Conservation (phyloP, 2,888 invertebrate species). For the Lysandra bellargus region DNA sequence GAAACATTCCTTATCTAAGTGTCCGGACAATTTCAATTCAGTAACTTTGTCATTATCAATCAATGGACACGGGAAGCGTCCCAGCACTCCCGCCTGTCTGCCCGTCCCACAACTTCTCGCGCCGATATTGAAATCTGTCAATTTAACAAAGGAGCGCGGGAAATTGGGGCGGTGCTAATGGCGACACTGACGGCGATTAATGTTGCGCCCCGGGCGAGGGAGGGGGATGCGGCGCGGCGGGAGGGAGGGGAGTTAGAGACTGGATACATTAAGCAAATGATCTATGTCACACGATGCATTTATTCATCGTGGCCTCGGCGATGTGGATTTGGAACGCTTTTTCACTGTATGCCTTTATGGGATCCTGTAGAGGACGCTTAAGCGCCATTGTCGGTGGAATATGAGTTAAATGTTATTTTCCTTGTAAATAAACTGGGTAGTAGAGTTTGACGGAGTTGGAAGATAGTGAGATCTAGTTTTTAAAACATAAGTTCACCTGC, state of each 20-base stretch:
- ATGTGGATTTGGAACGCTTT: neutral
- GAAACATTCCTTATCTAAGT: neutral
- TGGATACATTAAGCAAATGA: constrained; percentile 40
- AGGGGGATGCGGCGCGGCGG: neutral
- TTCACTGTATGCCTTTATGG: neutral
- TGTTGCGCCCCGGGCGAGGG: constrained; percentile 32
- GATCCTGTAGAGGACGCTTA: neutral
- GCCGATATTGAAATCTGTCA: constrained; percentile 41
- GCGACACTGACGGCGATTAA: constrained; percentile 40
- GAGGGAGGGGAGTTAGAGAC: constrained; percentile 27
- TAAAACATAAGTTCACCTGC: neutral
- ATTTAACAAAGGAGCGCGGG: constrained; percentile 40
- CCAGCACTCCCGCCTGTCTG: neutral
- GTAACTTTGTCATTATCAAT: constrained; percentile 9
- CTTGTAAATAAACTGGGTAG: neutral
- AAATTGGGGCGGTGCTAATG: constrained; percentile 42
- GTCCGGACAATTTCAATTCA: neutral
- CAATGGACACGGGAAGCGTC: constrained; percentile 18
- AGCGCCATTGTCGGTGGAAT: neutral
- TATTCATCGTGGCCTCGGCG: constrained; percentile 21
- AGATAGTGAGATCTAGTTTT: neutral
- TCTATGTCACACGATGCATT: constrained; percentile 35
- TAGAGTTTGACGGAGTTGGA: neutral
- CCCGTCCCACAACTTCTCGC: constrained; percentile 33
- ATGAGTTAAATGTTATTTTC: neutral